Base-by-base conservation (phyloP, 2,797 vertebrate species). In the Argya squamiceps region DNA sequence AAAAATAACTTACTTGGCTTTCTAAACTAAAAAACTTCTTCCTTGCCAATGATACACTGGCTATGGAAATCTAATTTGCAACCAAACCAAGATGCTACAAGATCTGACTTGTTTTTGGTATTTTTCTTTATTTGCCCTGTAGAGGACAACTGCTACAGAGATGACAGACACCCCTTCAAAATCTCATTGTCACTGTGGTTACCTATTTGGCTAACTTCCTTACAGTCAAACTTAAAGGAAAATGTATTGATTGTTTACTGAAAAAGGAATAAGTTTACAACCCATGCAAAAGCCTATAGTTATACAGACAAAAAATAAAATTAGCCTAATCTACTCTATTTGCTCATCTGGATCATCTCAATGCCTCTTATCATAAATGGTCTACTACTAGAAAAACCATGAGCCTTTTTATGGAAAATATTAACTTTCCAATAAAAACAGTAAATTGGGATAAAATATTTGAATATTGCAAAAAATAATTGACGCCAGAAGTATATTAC, bases 1-100 rank as follows among this genome's bases (percentile, higher is more conserved):
- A 94, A 94, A 92, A 97, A 97, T 93, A 96, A 96, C 82, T 95
- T 74, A 84, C 78, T 92, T 93, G 89, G 62, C 79, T 94, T 91
- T 94, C 63, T 49, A 86, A 89, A 84, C 39, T 79, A 79, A 88
- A 95, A 96, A 84, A 24, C 16, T 26, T 85, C 43, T 89, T 56
- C 67, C 43, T 89, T 92, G 87, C 71, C 87, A 92, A 75, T 0
- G 0, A 77, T 94, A 88, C 64, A 93, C 39, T 62, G 84, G 64
- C 75, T 73, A 55, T 63, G 71, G 84, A 96, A 92, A 95, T 93
- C n/a, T 75, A 68, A 95, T 95, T 56, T 93, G 80, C 64, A 95
- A 79, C 26, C 39, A 89, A 94, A 94, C 26, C 21, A 89, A 94
- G 64, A 88, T 53, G 67, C 47, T 93, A 56, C 1, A 5, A 82